Evolutionary conservation across 92 coral and sea anemone species (phyloP), one percentile per base, ranked within the genome.

Genomic region (Heteractis magnifica): DNA sequence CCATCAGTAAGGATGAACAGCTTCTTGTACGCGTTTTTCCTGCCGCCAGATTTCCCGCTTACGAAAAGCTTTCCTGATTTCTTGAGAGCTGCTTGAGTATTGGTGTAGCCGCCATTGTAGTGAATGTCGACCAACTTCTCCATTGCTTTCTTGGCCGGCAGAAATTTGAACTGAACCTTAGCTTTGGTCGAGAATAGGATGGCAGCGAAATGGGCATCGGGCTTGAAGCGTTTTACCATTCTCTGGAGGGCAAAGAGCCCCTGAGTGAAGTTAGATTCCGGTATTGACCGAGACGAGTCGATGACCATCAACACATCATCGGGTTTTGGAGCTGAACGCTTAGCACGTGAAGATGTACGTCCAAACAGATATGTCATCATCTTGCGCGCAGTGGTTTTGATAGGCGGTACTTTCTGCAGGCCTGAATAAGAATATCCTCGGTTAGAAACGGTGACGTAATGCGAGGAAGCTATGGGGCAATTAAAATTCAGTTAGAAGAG

Each of bases 1-100:
- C 94, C 97, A 71, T 91, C 91, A 0, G 97, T 89, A 52, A 93
- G 75, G n/a, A 93, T 83, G 52, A 93, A 81, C 72, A 89, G 90
- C 23, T 87, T 65, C 76, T 91, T 93, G 52, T 82, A 84, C 10
- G 92, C 89, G 19, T 79, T 84, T 18, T 50, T 71, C 7, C 95
- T 90, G 8, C 87, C 62, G 0, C 95, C 93, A 0, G 88, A 59
- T 13, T 68, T 78, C 18, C 71, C 84, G 72, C 87, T 84, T 19
- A 88, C 59, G 21, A 82, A 73, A 0, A 89, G 84, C 82, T 52
- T 74, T n/a, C 82, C 84, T 15, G 92, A 52, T 77, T 74, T 86
- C 78, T 55, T 82, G n/a, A 93, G 81, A n/a, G 94, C 94, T 5
- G 86, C 85, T 75, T 90, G 90, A 3, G 92, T 93, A 87, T 90